Percentiles rank a stretch among this genome's conserved stretches.
Evolutionary conservation across 1,140 invertebrate species (phyloP).

Genomic region (Pygmarrhopalites habei): DNA sequence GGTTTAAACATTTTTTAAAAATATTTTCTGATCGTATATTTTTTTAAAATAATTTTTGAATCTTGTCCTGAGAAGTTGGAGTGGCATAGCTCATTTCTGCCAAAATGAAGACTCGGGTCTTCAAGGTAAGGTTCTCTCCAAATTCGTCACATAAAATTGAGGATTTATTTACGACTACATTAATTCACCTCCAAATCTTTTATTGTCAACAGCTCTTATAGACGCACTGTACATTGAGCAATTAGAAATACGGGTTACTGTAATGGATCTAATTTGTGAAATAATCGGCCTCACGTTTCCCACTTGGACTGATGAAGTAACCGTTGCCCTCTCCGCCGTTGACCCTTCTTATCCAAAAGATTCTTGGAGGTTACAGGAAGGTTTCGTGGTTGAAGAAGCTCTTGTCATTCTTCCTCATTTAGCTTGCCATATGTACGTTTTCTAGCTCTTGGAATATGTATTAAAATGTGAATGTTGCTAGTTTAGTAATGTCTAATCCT

Average conservation of each 20-base stretch:
- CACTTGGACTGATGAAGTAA: constrained; percentile 84
- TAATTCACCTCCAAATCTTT: too few species aligned
- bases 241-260: constrained; percentile 72
- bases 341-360: constrained; percentile 70
- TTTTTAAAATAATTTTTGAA: too few species aligned
- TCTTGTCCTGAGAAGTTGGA: constrained; percentile 76
- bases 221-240: constrained; percentile 80
- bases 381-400: constrained; percentile 86
- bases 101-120: constrained; percentile 44
- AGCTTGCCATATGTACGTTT: constrained; percentile 55
- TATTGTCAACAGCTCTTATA: too few species aligned
- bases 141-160: too few species aligned
- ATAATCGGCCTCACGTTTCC: constrained; percentile 74
- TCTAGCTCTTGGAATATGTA: too few species aligned
- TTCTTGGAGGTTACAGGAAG: constrained; percentile 79
- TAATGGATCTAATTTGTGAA: constrained; percentile 74
- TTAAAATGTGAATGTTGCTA: too few species aligned
- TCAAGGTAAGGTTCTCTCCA: too few species aligned
- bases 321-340: constrained; percentile 73
- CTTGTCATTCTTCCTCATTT: constrained; percentile 71
- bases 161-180: too few species aligned
- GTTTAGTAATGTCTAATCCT: too few species aligned
- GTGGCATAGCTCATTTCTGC: constrained; percentile 78
- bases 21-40: too few species aligned
- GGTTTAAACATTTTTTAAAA: too few species aligned